phyloP scores from a whole-genome alignment of 2,888 invertebrate genomes.

The Leptogaster cylindrica region DNA sequence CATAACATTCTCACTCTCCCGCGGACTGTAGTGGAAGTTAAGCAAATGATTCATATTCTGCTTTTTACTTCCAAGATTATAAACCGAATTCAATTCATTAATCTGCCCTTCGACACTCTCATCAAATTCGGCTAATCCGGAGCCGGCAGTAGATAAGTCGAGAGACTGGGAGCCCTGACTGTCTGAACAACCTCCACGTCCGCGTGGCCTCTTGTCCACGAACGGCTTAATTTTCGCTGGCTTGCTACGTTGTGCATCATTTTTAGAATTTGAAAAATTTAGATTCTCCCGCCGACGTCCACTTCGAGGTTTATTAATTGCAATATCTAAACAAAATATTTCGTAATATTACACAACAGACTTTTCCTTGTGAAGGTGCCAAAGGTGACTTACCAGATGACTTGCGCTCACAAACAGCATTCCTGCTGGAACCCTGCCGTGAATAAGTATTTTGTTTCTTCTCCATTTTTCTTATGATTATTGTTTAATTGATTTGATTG shows the following conservation, averaged over 20 bases:
- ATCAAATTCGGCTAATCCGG: conserved; percentile 56
- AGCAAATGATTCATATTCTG: conserved; percentile 92
- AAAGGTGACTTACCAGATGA: conserved; percentile 68
- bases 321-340: conserved; percentile 32
- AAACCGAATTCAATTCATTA: conserved; percentile 80
- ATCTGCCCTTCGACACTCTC: conserved; percentile 50
- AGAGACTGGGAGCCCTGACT: conserved; percentile 66
- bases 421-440: conserved; percentile 73
- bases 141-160: conserved; percentile 54
- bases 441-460: conserved; percentile 76
- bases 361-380: background rate
- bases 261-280: conserved; percentile 65
- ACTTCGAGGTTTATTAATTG: conserved; percentile 50
- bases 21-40: conserved; percentile 84
- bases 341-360: conserved; percentile 40
- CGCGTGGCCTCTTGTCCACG: conserved; percentile 68
- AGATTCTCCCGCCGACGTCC: conserved; percentile 59
- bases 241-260: conserved; percentile 70
- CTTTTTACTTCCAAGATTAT: conserved; percentile 85
- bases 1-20: conserved; percentile 60
- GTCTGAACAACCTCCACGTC: conserved; percentile 56
- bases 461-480: conserved; percentile 66
- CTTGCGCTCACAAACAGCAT: conserved; percentile 77
- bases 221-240: conserved; percentile 65
- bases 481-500: conserved; percentile 44